A percentile compares a stretch with the other conserved stretches of the same genome.
phyloP scores from a whole-genome alignment of 2,797 vertebrate genomes.

The Novumbra hubbsi region DNA sequence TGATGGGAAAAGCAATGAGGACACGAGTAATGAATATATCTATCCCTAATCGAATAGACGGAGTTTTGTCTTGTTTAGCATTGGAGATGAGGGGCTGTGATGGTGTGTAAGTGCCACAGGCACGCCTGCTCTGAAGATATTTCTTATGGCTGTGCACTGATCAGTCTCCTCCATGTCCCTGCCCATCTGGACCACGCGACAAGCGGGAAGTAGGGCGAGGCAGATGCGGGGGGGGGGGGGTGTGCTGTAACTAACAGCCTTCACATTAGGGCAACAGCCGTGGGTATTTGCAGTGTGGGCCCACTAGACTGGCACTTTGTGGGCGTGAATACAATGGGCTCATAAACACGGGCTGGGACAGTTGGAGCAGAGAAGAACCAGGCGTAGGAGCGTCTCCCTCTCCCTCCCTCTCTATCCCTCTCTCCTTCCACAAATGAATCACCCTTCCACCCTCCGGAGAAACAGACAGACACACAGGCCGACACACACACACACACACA shows the following conservation, averaged over 20 bases:
- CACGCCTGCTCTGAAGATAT: conserved; percentile 46
- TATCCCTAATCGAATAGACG: conserved; percentile 43
- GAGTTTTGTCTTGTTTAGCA: conserved; percentile 32
- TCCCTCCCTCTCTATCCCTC: conserved; percentile 19
- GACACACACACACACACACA: conserved; percentile 1
- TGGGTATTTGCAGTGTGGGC: conserved; percentile 13
- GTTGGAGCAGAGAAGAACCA: conserved; percentile 3
- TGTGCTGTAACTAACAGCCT: conserved; percentile 52
- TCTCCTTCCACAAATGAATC: conserved; percentile 52
- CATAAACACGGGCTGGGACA: conserved; percentile 44
- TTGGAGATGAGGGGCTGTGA: conserved; percentile 48
- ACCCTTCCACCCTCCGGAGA: background rate
- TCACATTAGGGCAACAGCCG: conserved; percentile 50
- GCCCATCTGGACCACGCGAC: conserved; percentile 34
- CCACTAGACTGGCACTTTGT: conserved; percentile 33
- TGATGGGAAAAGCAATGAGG: conserved; percentile 23
- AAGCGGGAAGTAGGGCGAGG: conserved; percentile 1
- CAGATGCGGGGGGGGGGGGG: conserved; percentile 9
- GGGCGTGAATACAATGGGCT: conserved; percentile 48
- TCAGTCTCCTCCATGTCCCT: conserved; percentile 26
- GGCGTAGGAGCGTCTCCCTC: background rate
- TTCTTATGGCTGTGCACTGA: conserved; percentile 42
- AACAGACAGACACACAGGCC: background rate
- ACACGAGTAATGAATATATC: conserved; percentile 39
- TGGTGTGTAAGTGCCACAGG: conserved; percentile 39